Base-by-base conservation (phyloP, 2,888 invertebrate genomes). In the Romanomermis culicivorax region DNA sequence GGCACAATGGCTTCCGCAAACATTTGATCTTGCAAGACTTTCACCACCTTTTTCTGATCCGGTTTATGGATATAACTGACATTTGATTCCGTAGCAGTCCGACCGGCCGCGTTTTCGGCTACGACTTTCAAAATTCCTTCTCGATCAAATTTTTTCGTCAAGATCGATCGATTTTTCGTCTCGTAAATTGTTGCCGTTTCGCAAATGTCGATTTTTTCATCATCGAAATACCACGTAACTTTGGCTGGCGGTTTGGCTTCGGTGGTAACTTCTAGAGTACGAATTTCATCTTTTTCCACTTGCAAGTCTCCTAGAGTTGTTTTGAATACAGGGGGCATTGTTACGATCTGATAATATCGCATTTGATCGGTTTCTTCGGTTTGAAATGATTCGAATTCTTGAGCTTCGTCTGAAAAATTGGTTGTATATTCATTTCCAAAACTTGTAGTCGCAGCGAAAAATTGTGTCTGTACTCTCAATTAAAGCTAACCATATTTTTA, bases 191-290 rank as follows among this genome's bases (percentile, higher is more conserved):
- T 11, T n/a, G 45, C 45, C 27, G 55, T 55, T 52, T 58, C 57
- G 45, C 57, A 53, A 11, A 48, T 52, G 30, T 48, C 36, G 14
- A 63, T 53, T 52, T 64, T 66, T 66, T 82, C 74, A 23, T 77
- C 77, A 64, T 84, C 78, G 64, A 82, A 82, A 65, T 77, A 80
- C 87, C 87, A 88, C 61, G 78, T 76, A 23, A 85, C 79, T 67
- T 76, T 79, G 1, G 86, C 86, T 58, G 77, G 74, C 14, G 82
- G 80, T 52, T 74, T 70, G 49, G 57, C 60, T 36, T 55, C 4
- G 7, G 57, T 65, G 67, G 47, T 14, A 29, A 47, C 29, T 11
- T 52, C 17, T 20, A 52, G 43, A 4, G 50, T 49, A 3, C 29
- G 4, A 4, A 17, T 42, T 23, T 42, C 43, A 17, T 17, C 52